Base-by-base conservation (phyloP, 2,113 vertebrate genomes). In the Ascaphus truei region DNA sequence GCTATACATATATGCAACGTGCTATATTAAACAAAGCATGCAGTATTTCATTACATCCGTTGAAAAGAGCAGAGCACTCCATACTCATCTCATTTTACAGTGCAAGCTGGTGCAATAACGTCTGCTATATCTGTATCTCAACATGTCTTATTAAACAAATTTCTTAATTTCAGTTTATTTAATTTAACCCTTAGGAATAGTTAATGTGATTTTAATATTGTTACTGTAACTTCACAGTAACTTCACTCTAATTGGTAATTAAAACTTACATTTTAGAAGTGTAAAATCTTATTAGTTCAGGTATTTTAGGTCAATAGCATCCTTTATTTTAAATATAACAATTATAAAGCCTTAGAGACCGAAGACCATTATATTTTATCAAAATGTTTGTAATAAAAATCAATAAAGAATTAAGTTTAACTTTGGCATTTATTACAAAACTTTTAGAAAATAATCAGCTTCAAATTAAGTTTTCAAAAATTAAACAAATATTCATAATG, bases 181-280 rank as follows among this genome's bases (percentile, higher is more conserved):
- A 27, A 34, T 51, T 52, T 51, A 20, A 16, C 36, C 56, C 23
- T 20, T 18, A 10, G 47, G 18, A 20, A 23, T 51, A 60, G 34
- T 36, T 69, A 48, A 69, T 69, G 56, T 12, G 33, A 39, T 51
- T 60, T 69, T 69, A 60, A 69, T 60, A 69, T 34, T 29, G 66
- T 52, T 33, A 27, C 33, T n/a, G 31, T 27, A 60, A 39, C 56
- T 51, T 37, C 56, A 59, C 36, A 51, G 43, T 51, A 60, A 69
- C 31, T 51, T 45, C 12, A 39, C 31, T 51, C 56, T 18, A 39
- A 37, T 50, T 31, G 58, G 39, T 69, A 60, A 69, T 69, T 69
- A 69, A 69, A 69, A 60, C 11, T 51, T 60, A 51, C n/a, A 60
- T 67, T 34, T 47, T 59, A 69, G 31, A 60, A 36, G 20, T 27